These are phyloP conservation scores for Metalampra italica DNA, from an alignment of 2,888 invertebrate species.

Conservation along the genomic window DNA sequence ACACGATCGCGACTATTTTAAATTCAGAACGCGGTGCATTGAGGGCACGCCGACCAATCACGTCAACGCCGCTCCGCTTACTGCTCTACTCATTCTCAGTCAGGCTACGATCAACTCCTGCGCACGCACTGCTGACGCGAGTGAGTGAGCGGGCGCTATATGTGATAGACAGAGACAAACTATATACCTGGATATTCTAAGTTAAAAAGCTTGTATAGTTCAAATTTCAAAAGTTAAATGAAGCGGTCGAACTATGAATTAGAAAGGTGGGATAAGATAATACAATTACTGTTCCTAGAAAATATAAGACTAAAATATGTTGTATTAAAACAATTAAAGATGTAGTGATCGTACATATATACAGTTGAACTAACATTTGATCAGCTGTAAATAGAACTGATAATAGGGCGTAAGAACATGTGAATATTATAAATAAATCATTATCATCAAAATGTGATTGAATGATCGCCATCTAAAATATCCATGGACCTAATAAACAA, in stretches of 20 bases:
- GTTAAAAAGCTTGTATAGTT: constrained; percentile 50
- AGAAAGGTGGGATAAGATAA: constrained; percentile 33
- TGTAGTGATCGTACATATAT: neutral
- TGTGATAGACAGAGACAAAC: constrained; percentile 39
- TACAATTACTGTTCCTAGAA: constrained; percentile 2
- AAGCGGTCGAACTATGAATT: constrained; percentile 40
- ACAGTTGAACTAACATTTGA: constrained; percentile 14
- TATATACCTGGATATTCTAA: constrained; percentile 52
- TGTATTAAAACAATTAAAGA: constrained; percentile 10
- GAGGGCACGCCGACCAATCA: constrained; percentile 54
- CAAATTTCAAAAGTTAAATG: constrained; percentile 47
- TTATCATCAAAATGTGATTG: no score
- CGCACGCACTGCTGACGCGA: constrained; percentile 55
- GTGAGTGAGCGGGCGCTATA: constrained; percentile 46
- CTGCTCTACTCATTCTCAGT: constrained; percentile 48
- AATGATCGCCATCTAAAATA: no score
- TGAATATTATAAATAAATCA: constrained; percentile 7
- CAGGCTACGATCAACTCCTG: constrained; percentile 60
- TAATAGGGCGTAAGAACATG: constrained; percentile 12
- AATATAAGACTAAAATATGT: neutral
- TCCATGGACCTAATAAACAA: no score
- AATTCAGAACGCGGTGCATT: constrained; percentile 50
- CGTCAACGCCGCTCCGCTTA: constrained; percentile 68
- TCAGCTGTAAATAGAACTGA: constrained; percentile 17
- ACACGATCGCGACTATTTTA: constrained; percentile 60